phyloP scores from a whole-genome alignment of 2,113 vertebrate species.

The Kobus ellipsiprymnus region DNA sequence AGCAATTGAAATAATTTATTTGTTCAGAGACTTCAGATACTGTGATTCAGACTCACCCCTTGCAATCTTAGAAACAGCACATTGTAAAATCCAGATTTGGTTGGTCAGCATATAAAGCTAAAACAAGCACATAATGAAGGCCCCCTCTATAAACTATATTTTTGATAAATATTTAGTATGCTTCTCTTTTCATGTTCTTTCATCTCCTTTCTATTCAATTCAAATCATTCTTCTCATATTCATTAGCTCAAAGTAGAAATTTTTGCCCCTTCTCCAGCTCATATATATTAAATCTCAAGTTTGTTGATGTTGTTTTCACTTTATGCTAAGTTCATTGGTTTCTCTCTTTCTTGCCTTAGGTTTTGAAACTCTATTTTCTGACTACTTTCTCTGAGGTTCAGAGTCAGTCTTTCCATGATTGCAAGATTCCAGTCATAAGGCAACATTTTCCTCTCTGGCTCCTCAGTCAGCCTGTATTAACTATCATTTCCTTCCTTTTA shows the following conservation, averaged over 20 bases:
- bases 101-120: background rate
- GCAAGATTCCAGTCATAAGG: background rate
- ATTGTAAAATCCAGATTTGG: background rate
- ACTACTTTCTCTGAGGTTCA: background rate
- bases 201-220: background rate
- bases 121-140: background rate
- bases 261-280: background rate
- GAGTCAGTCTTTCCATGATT: background rate
- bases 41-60: background rate
- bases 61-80: background rate
- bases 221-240: background rate
- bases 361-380: background rate
- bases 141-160: background rate
- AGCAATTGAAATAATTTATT: background rate
- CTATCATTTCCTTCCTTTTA: background rate
- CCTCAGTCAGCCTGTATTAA: background rate
- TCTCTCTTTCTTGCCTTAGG: background rate
- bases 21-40: background rate
- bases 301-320: background rate
- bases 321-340: background rate
- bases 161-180: background rate
- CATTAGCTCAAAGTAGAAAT: background rate
- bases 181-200: background rate
- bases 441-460: background rate
- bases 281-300: background rate